phyloP scores from a whole-genome alignment of 2,113 vertebrate species.

The Esox niger region DNA sequence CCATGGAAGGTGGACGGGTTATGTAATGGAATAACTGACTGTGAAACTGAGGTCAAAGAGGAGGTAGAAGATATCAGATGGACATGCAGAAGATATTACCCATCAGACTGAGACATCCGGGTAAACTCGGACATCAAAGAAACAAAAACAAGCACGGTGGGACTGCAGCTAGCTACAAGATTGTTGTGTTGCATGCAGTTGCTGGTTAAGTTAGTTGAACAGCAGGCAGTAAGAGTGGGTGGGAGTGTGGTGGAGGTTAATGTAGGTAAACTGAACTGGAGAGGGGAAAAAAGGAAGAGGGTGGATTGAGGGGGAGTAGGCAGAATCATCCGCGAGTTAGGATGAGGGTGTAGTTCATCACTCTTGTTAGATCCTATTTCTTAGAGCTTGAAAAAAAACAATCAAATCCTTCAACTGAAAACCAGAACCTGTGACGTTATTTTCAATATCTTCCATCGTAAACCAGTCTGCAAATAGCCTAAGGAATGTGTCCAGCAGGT shows the following conservation, averaged over 20 bases:
- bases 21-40: neutral
- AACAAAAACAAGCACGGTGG: neutral
- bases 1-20: neutral
- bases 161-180: neutral
- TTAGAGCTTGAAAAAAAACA: neutral
- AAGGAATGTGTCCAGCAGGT: neutral
- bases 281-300: no score
- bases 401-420: neutral
- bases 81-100: neutral
- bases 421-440: neutral
- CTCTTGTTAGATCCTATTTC: neutral
- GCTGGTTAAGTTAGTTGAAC: neutral
- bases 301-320: neutral
- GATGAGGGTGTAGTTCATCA: neutral
- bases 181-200: neutral
- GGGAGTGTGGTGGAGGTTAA: neutral
- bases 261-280: neutral
- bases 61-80: neutral
- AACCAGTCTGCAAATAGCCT: neutral
- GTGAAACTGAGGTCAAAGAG: neutral
- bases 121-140: neutral
- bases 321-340: neutral
- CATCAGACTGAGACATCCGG: neutral
- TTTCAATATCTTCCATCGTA: neutral
- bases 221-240: neutral